phyloP scores from a whole-genome alignment of 2,888 invertebrate genomes.

The Acheta domesticus region DNA sequence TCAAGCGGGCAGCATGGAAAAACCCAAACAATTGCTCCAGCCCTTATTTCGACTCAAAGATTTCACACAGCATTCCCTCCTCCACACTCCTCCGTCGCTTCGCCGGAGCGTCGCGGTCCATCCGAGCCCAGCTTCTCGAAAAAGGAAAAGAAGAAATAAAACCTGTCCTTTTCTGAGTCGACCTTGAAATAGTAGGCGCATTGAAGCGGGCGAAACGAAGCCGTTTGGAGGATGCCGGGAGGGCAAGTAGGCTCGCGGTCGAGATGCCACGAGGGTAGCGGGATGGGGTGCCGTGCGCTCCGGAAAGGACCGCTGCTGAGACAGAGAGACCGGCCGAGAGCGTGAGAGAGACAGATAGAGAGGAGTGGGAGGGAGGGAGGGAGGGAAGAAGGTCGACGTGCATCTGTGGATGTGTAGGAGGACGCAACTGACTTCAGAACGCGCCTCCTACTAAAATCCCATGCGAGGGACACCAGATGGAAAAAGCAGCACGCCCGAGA shows the following conservation, averaged over 20 bases:
- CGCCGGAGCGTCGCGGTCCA: neutral
- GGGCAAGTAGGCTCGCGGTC: neutral
- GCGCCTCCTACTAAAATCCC: neutral
- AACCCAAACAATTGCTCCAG: neutral
- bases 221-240: neutral
- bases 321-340: too few relatives aligned
- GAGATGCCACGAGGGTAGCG: neutral
- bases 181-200: constrained; percentile 9
- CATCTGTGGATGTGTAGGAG: neutral
- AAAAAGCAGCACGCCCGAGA: neutral
- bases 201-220: constrained; percentile 18
- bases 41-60: neutral
- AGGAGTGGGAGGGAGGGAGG: too few relatives aligned
- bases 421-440: constrained; percentile 9
- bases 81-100: neutral
- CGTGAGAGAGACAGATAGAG: too few relatives aligned
- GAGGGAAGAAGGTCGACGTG: too few relatives aligned
- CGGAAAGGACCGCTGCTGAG: too few relatives aligned
- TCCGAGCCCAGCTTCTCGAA: neutral
- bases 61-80: neutral
- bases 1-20: neutral
- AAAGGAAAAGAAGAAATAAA: neutral
- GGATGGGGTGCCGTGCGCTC: too few relatives aligned
- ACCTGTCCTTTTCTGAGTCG: neutral
- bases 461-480: constrained; percentile 18